A percentile compares a stretch with the other conserved stretches of the same genome.
Conservation (phyloP, 1,140 invertebrate genomes). For the Ridgeia piscesae region DNA sequence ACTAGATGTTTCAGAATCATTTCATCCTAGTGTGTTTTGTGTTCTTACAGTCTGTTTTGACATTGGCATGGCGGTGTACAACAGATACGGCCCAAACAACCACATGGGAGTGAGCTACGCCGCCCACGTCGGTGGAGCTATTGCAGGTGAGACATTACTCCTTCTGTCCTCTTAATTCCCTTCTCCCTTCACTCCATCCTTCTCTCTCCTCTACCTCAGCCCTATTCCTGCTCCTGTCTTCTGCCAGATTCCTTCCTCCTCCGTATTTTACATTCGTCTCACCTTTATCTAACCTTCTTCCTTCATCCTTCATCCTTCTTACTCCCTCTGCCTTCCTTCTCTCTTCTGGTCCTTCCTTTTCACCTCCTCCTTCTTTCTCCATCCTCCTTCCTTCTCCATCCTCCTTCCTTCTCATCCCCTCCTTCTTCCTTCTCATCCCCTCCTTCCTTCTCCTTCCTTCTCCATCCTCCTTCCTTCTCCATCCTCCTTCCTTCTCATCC, state of each 20-base stretch:
- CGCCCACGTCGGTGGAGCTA: slow-evolving; percentile 51
- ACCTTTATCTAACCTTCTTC: too few species aligned
- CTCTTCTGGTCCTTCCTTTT: background rate
- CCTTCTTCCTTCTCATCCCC: too few species aligned
- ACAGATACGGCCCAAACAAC: slow-evolving; percentile 36
- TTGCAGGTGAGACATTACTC: slow-evolving; percentile 40
- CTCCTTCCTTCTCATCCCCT: background rate
- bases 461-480: too few species aligned
- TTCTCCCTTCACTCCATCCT: background rate
- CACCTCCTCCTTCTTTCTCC: too few species aligned
- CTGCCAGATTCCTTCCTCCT: too few species aligned
- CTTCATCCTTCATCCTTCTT: too few species aligned
- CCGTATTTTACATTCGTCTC: too few species aligned
- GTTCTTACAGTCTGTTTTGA: slow-evolving; percentile 43
- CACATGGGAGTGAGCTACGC: slow-evolving; percentile 47
- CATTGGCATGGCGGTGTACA: slow-evolving; percentile 49
- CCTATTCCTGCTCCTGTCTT: too few species aligned
- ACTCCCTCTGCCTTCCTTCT: too few species aligned
- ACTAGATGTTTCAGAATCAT: background rate
- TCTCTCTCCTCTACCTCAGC: background rate
- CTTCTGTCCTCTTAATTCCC: too few species aligned
- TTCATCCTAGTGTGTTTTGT: background rate
- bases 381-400: too few species aligned
- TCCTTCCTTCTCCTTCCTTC: background rate
- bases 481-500: background rate